Evolutionary conservation across 2,113 vertebrate genomes (phyloP).

Genomic region (Alexandromys fortis): DNA sequence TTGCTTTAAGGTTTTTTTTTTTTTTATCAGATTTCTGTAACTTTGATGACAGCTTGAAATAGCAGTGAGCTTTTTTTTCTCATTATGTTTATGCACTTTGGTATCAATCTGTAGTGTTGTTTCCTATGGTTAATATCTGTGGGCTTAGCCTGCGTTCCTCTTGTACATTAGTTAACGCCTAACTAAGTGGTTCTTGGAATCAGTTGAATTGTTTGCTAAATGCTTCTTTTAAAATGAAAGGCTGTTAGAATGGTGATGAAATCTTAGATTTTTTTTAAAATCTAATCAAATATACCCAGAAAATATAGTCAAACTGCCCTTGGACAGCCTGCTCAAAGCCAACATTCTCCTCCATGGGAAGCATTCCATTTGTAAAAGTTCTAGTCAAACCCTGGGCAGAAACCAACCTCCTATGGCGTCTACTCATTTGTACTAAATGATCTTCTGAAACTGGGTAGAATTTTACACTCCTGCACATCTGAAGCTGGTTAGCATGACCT

Average conservation of each 20-base stretch:
- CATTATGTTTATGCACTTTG: not conserved
- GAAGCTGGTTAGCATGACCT: not conserved
- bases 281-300: too few relatives aligned
- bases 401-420: not conserved
- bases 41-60: not conserved
- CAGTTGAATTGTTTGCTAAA: conserved; percentile 25
- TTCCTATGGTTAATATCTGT: not conserved
- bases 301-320: not conserved
- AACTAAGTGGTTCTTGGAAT: not conserved
- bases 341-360: not conserved
- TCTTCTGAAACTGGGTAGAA: not conserved
- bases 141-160: not conserved
- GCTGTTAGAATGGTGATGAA: not conserved
- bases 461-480: not conserved
- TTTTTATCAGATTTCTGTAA: conserved; percentile 13
- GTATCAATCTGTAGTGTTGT: not conserved
- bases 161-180: not conserved
- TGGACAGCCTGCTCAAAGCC: not conserved
- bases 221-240: conserved; percentile 18
- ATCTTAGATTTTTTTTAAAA: not conserved
- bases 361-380: not conserved
- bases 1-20: conserved; percentile 9
- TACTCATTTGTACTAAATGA: not conserved
- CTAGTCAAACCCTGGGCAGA: not conserved
- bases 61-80: conserved; percentile 3